Evolutionary conservation across 2,113 vertebrate species (phyloP).

Genomic region (Sander lucioperca): DNA sequence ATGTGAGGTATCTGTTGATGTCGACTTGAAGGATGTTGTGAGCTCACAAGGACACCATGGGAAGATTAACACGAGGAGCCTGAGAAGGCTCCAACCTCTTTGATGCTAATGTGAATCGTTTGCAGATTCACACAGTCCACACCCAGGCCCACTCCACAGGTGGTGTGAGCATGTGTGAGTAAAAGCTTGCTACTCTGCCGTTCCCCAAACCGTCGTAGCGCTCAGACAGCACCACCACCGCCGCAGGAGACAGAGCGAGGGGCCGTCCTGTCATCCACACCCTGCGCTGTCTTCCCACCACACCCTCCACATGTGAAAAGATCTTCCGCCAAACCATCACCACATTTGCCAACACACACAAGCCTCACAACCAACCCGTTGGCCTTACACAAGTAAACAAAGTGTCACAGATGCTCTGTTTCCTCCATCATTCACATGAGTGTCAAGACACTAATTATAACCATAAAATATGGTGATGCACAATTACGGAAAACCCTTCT

Average conservation of each 20-base stretch:
- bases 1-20: slow-evolving; percentile 48
- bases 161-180: slow-evolving; percentile 69
- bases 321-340: slow-evolving; percentile 60
- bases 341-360: slow-evolving; percentile 70
- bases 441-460: slow-evolving; percentile 79
- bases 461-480: slow-evolving; percentile 57
- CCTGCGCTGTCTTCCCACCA: slow-evolving; percentile 75
- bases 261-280: slow-evolving; percentile 67
- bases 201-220: slow-evolving; percentile 32
- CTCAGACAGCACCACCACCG: slow-evolving; percentile 61
- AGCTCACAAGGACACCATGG: slow-evolving; percentile 63
- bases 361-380: slow-evolving; percentile 62
- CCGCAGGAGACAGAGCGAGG: slow-evolving; percentile 66
- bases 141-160: slow-evolving; percentile 70
- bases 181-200: slow-evolving; percentile 28
- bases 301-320: slow-evolving; percentile 81
- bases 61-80: slow-evolving; percentile 61
- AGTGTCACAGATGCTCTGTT: slow-evolving; percentile 68
- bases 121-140: slow-evolving; percentile 78
- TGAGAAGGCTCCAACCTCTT: slow-evolving; percentile 70
- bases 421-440: slow-evolving; percentile 65
- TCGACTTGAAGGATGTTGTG: slow-evolving; percentile 30
- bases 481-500: slow-evolving; percentile 65
- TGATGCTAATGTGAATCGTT: slow-evolving; percentile 76
- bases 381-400: slow-evolving; percentile 77